Evolutionary conservation across 2,113 vertebrate species (phyloP).

Genomic region (Rhea pennata): DNA sequence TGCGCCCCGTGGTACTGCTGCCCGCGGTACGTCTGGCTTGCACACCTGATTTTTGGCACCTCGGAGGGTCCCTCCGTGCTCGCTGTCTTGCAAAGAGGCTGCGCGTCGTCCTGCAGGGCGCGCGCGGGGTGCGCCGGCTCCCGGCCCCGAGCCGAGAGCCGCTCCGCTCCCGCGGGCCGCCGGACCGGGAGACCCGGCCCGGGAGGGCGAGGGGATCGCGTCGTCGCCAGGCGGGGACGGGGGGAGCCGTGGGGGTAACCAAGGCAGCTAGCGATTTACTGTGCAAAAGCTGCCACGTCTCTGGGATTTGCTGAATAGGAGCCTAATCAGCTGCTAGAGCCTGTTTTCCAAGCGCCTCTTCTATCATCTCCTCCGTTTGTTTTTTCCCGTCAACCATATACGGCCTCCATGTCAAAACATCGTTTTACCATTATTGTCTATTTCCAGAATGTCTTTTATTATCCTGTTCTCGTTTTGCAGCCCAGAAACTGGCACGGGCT

Average conservation of each 20-base stretch:
- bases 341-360: conserved; percentile 55
- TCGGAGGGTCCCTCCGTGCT: not conserved
- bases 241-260: not conserved
- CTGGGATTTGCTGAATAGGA: not conserved
- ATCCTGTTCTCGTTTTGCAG: conserved; percentile 1
- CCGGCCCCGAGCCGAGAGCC: fast-evolving
- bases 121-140: too few relatives aligned
- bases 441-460: conserved; percentile 31
- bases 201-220: too few relatives aligned
- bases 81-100: not conserved
- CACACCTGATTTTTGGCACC: not conserved
- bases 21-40: not conserved
- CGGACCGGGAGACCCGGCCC: too few relatives aligned
- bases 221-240: not conserved
- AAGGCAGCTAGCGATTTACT: conserved; percentile 16
- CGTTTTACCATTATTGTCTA: conserved; percentile 54
- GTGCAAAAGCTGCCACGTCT: not conserved
- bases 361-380: conserved; percentile 10
- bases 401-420: conserved; percentile 66
- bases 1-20: not conserved
- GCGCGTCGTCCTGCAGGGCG: not conserved
- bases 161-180: not conserved
- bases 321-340: conserved; percentile 31
- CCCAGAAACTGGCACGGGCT: not conserved
- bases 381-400: conserved; percentile 37